These are phyloP conservation scores for Pollenia griseotomentosa DNA, from an alignment of 2,888 invertebrate species.

Conservation along the genomic window DNA sequence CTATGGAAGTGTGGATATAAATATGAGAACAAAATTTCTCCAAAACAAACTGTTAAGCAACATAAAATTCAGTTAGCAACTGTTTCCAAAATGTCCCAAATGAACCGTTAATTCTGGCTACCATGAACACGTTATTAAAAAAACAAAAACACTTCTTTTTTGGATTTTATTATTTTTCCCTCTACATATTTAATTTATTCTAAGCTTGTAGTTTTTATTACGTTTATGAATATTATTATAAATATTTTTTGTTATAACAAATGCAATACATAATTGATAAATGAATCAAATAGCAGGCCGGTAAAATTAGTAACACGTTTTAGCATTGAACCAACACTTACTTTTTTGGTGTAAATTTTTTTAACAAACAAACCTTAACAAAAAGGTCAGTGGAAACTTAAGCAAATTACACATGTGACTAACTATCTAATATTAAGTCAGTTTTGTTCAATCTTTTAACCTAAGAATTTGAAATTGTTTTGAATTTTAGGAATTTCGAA, in stretches of 20 bases:
- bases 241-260: slow-evolving; percentile 25
- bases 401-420: neutral
- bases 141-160: neutral
- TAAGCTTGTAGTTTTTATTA: neutral
- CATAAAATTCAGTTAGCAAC: neutral
- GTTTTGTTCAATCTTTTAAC: neutral
- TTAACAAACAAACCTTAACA: neutral
- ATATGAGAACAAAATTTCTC: neutral
- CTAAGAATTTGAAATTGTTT: slow-evolving; percentile 10
- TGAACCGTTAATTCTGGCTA: slow-evolving; percentile 41
- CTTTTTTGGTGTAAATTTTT: neutral
- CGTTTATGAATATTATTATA: neutral
- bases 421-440: slow-evolving; percentile 11
- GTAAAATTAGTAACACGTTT: neutral
- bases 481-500: slow-evolving; percentile 13
- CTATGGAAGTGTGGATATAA: too few relatives aligned
- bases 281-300: slow-evolving; percentile 19
- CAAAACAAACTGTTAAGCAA: neutral
- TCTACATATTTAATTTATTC: neutral
- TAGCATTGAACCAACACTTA: neutral
- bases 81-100: neutral
- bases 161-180: neutral
- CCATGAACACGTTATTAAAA: slow-evolving; percentile 20
- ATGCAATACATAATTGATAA: slow-evolving; percentile 37
- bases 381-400: slow-evolving; percentile 9